A percentile compares a stretch with the other conserved stretches of the same genome.
Evolutionary conservation across 2,113 vertebrate genomes (phyloP).

Genomic region (Columba livia): DNA sequence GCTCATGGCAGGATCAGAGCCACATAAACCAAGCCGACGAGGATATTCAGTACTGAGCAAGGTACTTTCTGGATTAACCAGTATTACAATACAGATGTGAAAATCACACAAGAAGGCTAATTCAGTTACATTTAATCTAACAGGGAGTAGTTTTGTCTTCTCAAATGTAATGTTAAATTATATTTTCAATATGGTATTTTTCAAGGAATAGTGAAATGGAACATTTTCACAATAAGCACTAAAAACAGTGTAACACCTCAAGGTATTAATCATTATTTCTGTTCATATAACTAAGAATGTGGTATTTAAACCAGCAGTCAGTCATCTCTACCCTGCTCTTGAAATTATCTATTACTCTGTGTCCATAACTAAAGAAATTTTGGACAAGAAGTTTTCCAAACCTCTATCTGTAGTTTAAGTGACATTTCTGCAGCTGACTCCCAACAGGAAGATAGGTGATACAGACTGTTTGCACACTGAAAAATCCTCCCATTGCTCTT

Average conservation of each 20-base stretch:
- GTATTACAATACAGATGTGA: not conserved
- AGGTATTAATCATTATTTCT: not conserved
- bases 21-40: not conserved
- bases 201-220: not conserved
- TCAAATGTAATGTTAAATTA: not conserved
- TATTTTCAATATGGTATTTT: not conserved
- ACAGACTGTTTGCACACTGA: fast-evolving
- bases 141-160: not conserved
- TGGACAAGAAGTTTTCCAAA: not conserved
- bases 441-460: not conserved
- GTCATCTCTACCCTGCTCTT: not conserved
- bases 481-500: not conserved
- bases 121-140: not conserved
- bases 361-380: not conserved
- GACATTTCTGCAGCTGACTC: not conserved
- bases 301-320: not conserved
- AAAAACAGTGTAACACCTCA: fast-evolving
- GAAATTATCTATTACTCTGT: not conserved
- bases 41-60: not conserved
- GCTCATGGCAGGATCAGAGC: not conserved
- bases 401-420: not conserved
- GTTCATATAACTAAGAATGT: not conserved
- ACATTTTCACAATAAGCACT: not conserved
- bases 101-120: not conserved
- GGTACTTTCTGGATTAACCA: not conserved